A percentile compares a stretch with the other conserved stretches of the same genome.
Conservation (phyloP, 53 echinoderm and acorn worm genomes). For the Holothuria scabra region DNA sequence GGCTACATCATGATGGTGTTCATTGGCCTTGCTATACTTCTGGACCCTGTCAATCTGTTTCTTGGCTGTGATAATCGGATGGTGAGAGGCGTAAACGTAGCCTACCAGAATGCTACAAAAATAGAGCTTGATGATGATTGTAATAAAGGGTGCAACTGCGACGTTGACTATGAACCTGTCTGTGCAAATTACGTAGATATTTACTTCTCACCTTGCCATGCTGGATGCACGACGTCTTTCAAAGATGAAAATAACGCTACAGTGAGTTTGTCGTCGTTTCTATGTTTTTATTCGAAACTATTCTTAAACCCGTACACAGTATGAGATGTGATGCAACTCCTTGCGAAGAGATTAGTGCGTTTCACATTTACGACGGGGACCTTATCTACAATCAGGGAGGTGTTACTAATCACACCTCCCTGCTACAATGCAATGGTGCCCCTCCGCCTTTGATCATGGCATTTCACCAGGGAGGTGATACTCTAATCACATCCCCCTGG, state of each 20-base stretch:
- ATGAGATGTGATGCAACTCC: no score
- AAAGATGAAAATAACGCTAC: not conserved
- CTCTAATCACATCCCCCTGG: no score
- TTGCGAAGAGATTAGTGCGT: no score
- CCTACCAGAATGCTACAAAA: not conserved
- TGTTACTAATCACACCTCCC: no score
- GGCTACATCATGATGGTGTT: slow-evolving; percentile 58
- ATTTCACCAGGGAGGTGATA: no score
- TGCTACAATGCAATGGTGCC: no score
- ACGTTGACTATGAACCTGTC: slow-evolving; percentile 22
- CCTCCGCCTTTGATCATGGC: no score
- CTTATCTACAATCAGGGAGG: no score
- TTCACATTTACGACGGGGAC: no score
- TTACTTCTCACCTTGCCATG: slow-evolving; percentile 25
- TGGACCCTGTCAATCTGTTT: slow-evolving; percentile 40
- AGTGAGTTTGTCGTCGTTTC: not conserved
- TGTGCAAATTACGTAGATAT: not conserved
- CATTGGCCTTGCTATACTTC: slow-evolving; percentile 30
- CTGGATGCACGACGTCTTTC: not conserved
- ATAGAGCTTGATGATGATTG: not conserved
- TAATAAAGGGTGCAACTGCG: not conserved
- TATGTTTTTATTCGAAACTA: no score
- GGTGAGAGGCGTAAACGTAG: slow-evolving; percentile 53
- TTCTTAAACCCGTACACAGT: no score
- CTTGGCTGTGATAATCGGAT: slow-evolving; percentile 58